phyloP scores from a whole-genome alignment of 2,797 vertebrate genomes.

The Vireo griseus region DNA sequence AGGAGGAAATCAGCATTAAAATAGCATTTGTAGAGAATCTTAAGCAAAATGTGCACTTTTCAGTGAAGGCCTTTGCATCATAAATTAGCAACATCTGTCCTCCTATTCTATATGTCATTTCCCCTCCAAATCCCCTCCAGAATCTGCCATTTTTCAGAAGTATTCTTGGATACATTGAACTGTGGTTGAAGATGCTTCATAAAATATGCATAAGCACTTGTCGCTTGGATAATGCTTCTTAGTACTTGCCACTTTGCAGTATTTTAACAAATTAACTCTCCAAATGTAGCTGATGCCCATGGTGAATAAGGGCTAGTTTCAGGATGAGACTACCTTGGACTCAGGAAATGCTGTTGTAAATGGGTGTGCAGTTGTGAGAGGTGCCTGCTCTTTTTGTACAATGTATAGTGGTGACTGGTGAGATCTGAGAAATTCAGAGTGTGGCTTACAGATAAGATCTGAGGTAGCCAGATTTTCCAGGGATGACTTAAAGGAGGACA shows the following conservation, averaged over 20 bases:
- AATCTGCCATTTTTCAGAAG: constrained; percentile 55
- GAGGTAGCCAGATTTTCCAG: not conserved
- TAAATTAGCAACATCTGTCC: constrained; percentile 64
- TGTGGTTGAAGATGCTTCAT: constrained; percentile 50
- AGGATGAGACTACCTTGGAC: rapidly evolving
- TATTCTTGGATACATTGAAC: constrained; percentile 62
- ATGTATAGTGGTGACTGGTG: not conserved
- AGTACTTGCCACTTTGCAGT: not conserved
- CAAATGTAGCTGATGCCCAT: not conserved
- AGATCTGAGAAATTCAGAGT: not conserved
- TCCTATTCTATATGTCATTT: constrained; percentile 63
- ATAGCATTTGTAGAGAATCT: constrained; percentile 52
- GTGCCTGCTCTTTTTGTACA: not conserved
- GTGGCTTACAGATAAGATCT: not conserved
- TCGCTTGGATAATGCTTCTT: not conserved
- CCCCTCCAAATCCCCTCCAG: constrained; percentile 58
- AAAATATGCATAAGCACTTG: constrained; percentile 62
- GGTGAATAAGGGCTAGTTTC: not conserved
- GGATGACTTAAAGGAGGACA: not conserved
- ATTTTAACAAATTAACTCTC: constrained; percentile 16
- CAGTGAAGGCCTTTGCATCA: constrained; percentile 49
- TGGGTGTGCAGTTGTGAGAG: not conserved
- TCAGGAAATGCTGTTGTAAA: not conserved
- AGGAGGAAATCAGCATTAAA: constrained; percentile 64
- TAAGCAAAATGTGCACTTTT: constrained; percentile 61